These are phyloP conservation scores for Mesodorylaimus sp. DNA, from an alignment of 2,888 invertebrate genomes.

Conservation along the genomic window DNA sequence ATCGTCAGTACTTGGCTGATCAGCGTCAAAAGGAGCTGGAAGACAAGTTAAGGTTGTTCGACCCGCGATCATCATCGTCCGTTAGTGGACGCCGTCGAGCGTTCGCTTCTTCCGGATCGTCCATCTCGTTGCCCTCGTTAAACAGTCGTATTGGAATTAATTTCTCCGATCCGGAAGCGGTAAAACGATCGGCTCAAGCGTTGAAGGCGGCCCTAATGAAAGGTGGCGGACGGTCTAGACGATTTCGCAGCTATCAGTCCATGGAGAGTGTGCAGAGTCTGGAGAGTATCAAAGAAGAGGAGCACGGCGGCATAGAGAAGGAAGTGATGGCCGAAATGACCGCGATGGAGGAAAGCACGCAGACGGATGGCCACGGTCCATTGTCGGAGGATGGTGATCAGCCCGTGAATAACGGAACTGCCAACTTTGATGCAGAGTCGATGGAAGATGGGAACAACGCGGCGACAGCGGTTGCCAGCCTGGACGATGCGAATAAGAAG, in stretches of 20 bases:
- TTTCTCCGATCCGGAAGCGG: conserved; percentile 16
- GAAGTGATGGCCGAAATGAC: too few species aligned
- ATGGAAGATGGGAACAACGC: neutral
- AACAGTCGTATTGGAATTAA: conserved; percentile 14
- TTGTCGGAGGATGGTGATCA: neutral
- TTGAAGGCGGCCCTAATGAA: neutral
- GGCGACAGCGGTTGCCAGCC: neutral
- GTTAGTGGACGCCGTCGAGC: neutral
- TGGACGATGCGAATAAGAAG: conserved; percentile 1
- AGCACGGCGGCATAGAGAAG: neutral
- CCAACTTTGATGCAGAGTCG: neutral
- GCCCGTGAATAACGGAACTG: neutral
- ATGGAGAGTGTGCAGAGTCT: conserved; percentile 9
- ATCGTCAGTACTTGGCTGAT: conserved; percentile 23
- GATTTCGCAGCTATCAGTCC: conserved; percentile 10
- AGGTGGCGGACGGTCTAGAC: neutral
- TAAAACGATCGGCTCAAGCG: conserved; percentile 14
- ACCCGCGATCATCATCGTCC: neutral
- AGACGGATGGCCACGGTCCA: too few species aligned
- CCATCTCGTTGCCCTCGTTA: conserved; percentile 2
- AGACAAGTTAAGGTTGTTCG: conserved; percentile 14
- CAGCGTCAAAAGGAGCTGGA: conserved; percentile 14
- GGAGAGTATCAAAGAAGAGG: conserved; percentile 10
- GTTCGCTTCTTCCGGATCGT: neutral
- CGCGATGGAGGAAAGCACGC: too few species aligned